Evolutionary conservation across 2,797 vertebrate species (phyloP).

Genomic region (Danio choprae): DNA sequence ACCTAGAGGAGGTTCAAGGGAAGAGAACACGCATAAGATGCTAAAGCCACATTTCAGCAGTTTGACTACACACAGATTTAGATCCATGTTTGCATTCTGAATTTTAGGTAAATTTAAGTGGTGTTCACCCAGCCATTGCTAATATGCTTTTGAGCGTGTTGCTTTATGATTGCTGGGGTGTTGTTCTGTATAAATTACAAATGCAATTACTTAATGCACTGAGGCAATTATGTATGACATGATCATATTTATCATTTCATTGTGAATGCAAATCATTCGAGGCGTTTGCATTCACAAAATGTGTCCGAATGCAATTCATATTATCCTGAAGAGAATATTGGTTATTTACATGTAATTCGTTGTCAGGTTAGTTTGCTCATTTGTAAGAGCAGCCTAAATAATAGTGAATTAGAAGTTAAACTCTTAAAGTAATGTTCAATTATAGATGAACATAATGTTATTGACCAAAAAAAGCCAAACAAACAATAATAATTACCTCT

Average conservation of each 20-base stretch:
- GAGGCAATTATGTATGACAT: neutral
- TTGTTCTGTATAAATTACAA: neutral
- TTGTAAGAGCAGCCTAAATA: too few species aligned
- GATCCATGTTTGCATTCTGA: neutral
- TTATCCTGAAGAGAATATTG: too few species aligned
- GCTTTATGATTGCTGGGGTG: neutral
- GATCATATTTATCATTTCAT: neutral
- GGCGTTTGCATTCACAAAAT: neutral
- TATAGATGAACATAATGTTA: neutral
- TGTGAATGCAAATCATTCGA: neutral
- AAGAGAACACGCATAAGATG: neutral
- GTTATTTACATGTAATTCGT: neutral
- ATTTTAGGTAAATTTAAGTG: neutral
- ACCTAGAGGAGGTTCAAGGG: conserved; percentile 8
- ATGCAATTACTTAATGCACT: neutral
- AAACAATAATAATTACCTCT: too few species aligned
- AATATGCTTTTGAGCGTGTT: neutral
- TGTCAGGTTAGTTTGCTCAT: too few species aligned
- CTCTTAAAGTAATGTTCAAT: too few species aligned
- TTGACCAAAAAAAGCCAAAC: too few species aligned
- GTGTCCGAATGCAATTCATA: neutral
- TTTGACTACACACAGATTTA: neutral
- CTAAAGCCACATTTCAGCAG: neutral
- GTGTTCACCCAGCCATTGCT: too few species aligned
- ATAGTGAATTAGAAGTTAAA: too few species aligned